Evolutionary conservation across 2,888 invertebrate species (phyloP).

Genomic region (Drosophila imparisetae): DNA sequence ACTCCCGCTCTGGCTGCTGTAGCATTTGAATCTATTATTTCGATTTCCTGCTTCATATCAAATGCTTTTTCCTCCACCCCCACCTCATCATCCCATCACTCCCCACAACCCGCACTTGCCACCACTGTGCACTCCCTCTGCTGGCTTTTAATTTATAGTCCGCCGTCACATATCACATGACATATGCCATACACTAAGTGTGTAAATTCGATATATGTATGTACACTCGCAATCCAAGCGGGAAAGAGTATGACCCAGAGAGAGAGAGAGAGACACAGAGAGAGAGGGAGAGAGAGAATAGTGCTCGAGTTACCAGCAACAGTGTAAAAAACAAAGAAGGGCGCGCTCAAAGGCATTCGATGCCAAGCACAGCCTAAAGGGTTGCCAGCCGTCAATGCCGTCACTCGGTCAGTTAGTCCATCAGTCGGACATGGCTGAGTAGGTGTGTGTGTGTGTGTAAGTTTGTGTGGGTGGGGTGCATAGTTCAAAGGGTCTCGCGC

Average conservation of each 20-base stretch:
- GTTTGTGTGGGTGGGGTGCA: background rate
- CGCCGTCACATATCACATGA: constrained; percentile 52
- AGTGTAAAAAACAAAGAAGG: constrained; percentile 40
- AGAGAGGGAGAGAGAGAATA: background rate
- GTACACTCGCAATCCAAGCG: no score
- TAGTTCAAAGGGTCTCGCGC: constrained; percentile 63
- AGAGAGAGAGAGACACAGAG: no score
- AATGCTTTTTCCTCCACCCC: constrained; percentile 34
- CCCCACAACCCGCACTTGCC: background rate
- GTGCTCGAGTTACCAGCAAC: constrained; percentile 17
- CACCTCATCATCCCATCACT: background rate
- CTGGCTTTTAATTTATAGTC: constrained; percentile 67
- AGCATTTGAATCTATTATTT: constrained; percentile 63
- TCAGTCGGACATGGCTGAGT: constrained; percentile 11
- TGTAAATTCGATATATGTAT: constrained; percentile 7
- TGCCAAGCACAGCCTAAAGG: constrained; percentile 25
- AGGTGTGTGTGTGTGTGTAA: background rate
- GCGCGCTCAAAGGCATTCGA: constrained; percentile 49
- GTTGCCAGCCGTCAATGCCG: constrained; percentile 31
- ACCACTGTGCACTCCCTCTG: constrained; percentile 35
- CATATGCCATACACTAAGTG: constrained; percentile 39
- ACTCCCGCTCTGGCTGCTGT: constrained; percentile 14
- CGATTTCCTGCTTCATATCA: constrained; percentile 55
- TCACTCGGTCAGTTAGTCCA: constrained; percentile 30
- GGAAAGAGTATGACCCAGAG: background rate